phyloP scores from a whole-genome alignment of 2,113 vertebrate genomes.

The Prionailurus viverrinus region DNA sequence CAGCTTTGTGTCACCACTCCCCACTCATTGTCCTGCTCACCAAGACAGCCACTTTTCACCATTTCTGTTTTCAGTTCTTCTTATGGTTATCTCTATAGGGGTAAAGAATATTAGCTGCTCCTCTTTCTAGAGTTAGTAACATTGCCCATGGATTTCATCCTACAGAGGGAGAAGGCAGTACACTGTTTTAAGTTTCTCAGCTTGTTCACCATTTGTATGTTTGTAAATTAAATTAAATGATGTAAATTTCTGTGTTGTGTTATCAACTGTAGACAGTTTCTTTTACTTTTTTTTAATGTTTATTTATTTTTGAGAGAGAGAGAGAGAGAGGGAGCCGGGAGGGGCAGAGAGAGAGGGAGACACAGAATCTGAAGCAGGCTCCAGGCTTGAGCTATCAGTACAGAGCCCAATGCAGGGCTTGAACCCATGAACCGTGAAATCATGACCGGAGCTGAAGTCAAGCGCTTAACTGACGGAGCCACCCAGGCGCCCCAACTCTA shows the following conservation, averaged over 20 bases:
- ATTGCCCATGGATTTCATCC: neutral
- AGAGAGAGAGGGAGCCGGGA: too few relatives aligned
- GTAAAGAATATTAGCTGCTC: neutral
- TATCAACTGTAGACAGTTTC: neutral
- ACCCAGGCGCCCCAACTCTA: neutral
- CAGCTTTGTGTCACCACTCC: too few relatives aligned
- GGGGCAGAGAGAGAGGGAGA: too few relatives aligned
- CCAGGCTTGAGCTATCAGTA: too few relatives aligned
- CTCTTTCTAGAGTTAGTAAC: neutral
- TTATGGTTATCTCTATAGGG: neutral
- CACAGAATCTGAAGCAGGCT: too few relatives aligned
- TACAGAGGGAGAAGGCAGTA: neutral
- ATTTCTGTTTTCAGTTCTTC: neutral
- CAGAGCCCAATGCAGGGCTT: too few relatives aligned
- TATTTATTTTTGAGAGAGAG: too few relatives aligned
- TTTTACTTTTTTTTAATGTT: too few relatives aligned
- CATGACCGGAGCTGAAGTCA: too few relatives aligned
- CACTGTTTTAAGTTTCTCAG: neutral
- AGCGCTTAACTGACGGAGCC: too few relatives aligned
- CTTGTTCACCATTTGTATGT: neutral
- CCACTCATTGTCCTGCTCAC: neutral
- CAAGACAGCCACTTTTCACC: neutral
- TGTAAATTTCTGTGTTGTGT: neutral
- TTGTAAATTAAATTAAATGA: neutral
- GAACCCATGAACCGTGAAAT: too few relatives aligned